Conservation (phyloP, 2,113 vertebrate genomes). For the Leuciscus idus region DNA sequence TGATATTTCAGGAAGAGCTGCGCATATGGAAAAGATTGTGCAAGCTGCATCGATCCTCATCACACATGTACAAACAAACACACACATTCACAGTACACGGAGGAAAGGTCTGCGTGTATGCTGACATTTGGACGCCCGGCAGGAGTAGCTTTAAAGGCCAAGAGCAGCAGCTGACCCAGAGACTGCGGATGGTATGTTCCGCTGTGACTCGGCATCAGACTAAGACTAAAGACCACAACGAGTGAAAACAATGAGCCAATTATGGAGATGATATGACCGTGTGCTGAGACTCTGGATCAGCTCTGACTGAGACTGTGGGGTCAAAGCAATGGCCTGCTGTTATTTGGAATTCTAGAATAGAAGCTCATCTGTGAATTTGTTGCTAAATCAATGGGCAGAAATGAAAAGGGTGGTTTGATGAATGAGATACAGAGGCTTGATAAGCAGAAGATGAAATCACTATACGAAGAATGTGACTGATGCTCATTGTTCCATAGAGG, state of each 20-base stretch:
- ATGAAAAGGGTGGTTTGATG: background rate
- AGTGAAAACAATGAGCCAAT: slow-evolving; percentile 29
- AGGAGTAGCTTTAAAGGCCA: slow-evolving; percentile 39
- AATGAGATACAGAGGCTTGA: slow-evolving; percentile 5
- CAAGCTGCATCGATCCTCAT: slow-evolving; percentile 15
- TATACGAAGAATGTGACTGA: background rate
- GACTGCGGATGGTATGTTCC: background rate
- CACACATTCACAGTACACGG: background rate
- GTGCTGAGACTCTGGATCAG: background rate
- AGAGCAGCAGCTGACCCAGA: slow-evolving; percentile 17
- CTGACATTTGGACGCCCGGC: slow-evolving; percentile 46
- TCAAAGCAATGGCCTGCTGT: slow-evolving; percentile 12
- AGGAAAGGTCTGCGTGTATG: slow-evolving; percentile 14
- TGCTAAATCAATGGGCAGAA: background rate
- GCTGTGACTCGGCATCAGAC: slow-evolving; percentile 24
- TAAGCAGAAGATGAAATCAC: slow-evolving; percentile 26
- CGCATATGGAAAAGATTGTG: background rate
- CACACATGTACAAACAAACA: slow-evolving; percentile 37
- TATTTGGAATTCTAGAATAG: background rate
- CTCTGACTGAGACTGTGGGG: background rate
- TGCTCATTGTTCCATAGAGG: background rate
- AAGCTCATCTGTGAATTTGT: slow-evolving; percentile 9
- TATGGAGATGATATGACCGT: background rate
- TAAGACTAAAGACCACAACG: slow-evolving; percentile 19
- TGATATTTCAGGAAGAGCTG: slow-evolving; percentile 20